Evolutionary conservation across 2,113 vertebrate species (phyloP), one percentile per base, ranked within the genome.

Genomic region (Epinephelus fuscoguttatus): DNA sequence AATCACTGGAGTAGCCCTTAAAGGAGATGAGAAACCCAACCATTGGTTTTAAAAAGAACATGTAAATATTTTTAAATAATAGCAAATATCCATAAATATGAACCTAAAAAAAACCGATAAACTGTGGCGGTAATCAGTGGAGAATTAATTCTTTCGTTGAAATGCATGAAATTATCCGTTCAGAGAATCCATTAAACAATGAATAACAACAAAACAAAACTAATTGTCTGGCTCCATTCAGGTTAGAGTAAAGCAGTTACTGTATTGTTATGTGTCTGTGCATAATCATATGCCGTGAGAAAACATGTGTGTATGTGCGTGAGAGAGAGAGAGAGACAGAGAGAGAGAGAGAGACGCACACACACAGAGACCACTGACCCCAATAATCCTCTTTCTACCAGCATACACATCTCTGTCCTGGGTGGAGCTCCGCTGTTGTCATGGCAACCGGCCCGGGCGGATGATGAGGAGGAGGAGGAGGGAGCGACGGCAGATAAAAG

Each of bases 331-430:
- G 27, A 70, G 52, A 66, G 68, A 42, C 61, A 68, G 27, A 64
- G 76, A 70, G 68, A 42, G 64, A 68, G 68, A 42, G 64, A 68
- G 27, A 70, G 52, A 66, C 17, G 23, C 55, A 42, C 47, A 70
- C 84, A 84, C 42, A 56, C 82, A 82, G 59, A 71, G 88, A 93
- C 80, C 83, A 82, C 83, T 94, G 93, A 93, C 93, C 93, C 90
- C 91, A 89, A 93, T 94, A 93, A 94, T 92, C 90, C 89, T 89
- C 86, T 91, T 90, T 91, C 85, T 91, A 87, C 84, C 84, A 86
- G 82, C 82, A 45, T 64, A 83, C 87, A 83, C 84, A 82, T 90
- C 91, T 81, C 83, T 78, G 73, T 90, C 77, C 89, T 92, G 93
- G 92, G 92, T 91, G 92, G 93, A 92, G 93, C 90, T 89, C 84